Base-by-base conservation (phyloP, 2,113 vertebrate species). In the Eleginops maclovinus region DNA sequence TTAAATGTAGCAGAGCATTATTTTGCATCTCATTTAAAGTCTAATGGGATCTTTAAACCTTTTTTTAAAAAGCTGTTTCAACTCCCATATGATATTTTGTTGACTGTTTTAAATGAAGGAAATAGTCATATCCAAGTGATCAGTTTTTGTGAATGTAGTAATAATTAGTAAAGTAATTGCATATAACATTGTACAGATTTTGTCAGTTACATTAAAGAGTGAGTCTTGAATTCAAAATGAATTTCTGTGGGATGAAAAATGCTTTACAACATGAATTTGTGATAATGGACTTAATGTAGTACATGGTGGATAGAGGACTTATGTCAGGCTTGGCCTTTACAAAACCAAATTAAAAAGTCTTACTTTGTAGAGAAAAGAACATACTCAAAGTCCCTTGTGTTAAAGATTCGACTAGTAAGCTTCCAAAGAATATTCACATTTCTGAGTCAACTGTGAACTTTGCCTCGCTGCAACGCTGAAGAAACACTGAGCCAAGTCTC, bases 181-280 rank as follows among this genome's bases (percentile, higher is more conserved):
- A 31, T 31, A 31, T 6, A 31, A 31, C 31, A 31, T 71, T 49
- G 7, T 15, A n/a, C 26, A 69, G 24, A 58, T 77, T 73, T 24
- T 12, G 28, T 21, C n/a, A 26, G 17, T 22, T 58, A 54, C 19
- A 73, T 53, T 49, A 41, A 46, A 65, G 53, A 31, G 4, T 59
- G 56, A 43, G 41, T 28, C n/a, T 17, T 74, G 2, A 62, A 54
- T 77, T 82, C 26, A 78, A 63, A 79, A 72, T 63, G 66, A 49
- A 74, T 16, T 12, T 41, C 12, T 87, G 26, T 56, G 47, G 60
- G 31, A 71, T 53, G 9, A 56, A 77, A n/a, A 0, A 12, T 47
- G 14, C 44, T n/a, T 67, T 19, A 61, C 56, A 73, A 79, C 62
- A 66, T 66, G 46, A 61, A 56, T 62, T 59, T 58, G 31, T 65